These are phyloP conservation scores for Hypanus sabinus DNA, from an alignment of 2,113 vertebrate genomes.

Conservation along the genomic window DNA sequence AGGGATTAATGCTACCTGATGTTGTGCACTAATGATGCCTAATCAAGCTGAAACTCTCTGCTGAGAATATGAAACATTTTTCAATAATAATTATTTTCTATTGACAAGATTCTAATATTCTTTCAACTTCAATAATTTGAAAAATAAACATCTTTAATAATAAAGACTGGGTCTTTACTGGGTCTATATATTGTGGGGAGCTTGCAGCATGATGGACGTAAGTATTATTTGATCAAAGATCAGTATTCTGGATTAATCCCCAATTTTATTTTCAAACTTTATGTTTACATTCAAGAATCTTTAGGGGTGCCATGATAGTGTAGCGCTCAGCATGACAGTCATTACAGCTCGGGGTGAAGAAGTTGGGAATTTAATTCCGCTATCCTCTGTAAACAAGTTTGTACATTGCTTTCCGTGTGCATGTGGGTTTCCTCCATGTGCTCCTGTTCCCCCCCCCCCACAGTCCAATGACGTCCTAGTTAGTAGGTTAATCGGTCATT, in stretches of 20 bases:
- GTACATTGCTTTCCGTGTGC: too few relatives aligned
- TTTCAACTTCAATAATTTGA: not conserved
- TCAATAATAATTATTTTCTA: conserved; percentile 20
- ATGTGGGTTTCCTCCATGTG: too few relatives aligned
- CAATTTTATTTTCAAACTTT: conserved; percentile 18
- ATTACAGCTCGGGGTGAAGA: too few relatives aligned
- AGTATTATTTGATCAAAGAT: conserved; percentile 29
- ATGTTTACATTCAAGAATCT: conserved; percentile 24
- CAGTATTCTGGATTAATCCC: conserved; percentile 26
- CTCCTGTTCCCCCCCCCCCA: too few relatives aligned
- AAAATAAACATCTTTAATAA: not conserved
- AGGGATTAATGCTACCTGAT: conserved; percentile 25
- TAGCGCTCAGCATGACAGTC: too few relatives aligned
- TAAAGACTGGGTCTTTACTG: not conserved
- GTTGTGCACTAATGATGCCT: conserved; percentile 25
- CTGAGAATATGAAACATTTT: conserved; percentile 33
- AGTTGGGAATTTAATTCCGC: too few relatives aligned
- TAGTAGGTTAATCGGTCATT: too few relatives aligned
- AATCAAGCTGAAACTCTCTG: conserved; percentile 32
- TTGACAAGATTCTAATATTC: not conserved
- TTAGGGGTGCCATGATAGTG: too few relatives aligned
- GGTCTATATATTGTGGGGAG: not conserved
- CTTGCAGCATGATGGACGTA: not conserved
- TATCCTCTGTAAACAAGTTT: too few relatives aligned
- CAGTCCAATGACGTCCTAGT: too few relatives aligned